phyloP scores from a whole-genome alignment of 1,140 invertebrate species.

The Cherax destructor region DNA sequence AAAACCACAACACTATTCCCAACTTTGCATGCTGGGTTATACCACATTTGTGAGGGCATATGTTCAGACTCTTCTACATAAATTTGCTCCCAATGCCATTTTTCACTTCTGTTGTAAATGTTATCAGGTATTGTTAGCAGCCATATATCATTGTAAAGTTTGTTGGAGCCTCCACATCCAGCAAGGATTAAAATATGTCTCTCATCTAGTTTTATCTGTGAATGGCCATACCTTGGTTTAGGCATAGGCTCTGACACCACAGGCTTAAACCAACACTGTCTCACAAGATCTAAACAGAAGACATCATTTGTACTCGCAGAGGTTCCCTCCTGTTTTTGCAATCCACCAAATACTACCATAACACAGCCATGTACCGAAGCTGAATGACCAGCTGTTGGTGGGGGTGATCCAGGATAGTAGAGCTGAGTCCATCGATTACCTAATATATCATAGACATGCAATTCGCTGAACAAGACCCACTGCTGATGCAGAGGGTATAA shows the following conservation, averaged over 20 bases:
- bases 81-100: conserved; percentile 89
- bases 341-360: conserved; percentile 95
- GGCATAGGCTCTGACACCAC: conserved; percentile 82
- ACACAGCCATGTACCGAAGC: conserved; percentile 89
- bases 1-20: conserved; percentile 82
- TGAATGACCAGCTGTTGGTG: conserved; percentile 92
- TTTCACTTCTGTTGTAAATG: conserved; percentile 76
- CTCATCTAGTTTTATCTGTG: conserved; percentile 83
- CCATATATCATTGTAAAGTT: conserved; percentile 84
- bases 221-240: conserved; percentile 90
- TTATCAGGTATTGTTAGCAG: conserved; percentile 76
- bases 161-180: conserved; percentile 83
- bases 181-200: conserved; percentile 74
- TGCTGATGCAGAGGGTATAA: conserved; percentile 91
- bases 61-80: conserved; percentile 85
- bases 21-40: conserved; percentile 91
- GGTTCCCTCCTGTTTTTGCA: conserved; percentile 76
- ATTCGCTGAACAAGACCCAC: conserved; percentile 92
- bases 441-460: conserved; percentile 91
- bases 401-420: conserved; percentile 76
- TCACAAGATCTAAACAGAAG: conserved; percentile 90
- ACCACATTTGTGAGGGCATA: conserved; percentile 91
- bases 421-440: conserved; percentile 86
- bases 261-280: conserved; percentile 83
- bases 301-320: conserved; percentile 84